A percentile compares a stretch with the other conserved stretches of the same genome.
These are phyloP conservation scores for Prenolepis imparis DNA, from an alignment of 2,888 invertebrate species.

Conservation along the genomic window DNA sequence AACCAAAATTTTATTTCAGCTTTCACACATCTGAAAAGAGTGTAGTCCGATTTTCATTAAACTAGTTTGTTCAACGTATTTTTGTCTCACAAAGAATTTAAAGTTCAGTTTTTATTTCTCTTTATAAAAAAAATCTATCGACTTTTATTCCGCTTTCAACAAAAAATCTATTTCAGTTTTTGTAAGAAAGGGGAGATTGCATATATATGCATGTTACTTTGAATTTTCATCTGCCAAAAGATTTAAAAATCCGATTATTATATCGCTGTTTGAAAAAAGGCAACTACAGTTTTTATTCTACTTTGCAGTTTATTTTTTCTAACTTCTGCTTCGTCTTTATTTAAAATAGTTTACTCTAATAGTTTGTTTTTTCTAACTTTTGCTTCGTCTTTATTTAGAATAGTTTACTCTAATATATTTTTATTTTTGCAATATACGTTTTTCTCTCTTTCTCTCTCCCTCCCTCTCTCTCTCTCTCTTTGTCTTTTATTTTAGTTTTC, in stretches of 20 bases:
- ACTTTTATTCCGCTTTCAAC: not conserved
- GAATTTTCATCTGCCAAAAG: not conserved
- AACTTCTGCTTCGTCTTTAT: not conserved
- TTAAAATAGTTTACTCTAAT: not conserved
- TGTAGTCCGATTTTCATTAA: constrained; percentile 18
- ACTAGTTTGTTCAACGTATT: not conserved
- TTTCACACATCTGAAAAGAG: constrained; percentile 3
- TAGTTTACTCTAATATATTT: not conserved
- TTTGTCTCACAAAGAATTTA: not conserved
- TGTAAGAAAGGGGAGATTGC: not conserved
- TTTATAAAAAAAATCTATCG: not conserved
- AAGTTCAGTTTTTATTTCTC: not conserved
- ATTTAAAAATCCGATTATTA: not conserved
- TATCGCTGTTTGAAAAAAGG: not conserved
- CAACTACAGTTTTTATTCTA: constrained; percentile 3
- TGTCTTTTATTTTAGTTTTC: not conserved
- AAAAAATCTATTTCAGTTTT: not conserved
- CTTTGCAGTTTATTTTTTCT: not conserved
- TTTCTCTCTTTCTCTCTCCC: not conserved
- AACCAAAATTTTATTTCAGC: constrained; percentile 17
- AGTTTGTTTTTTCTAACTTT: constrained; percentile 10
- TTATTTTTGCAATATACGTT: not conserved
- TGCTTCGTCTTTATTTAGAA: not conserved
- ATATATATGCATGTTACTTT: not conserved
- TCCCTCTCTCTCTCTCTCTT: not conserved